A percentile compares a stretch with the other conserved stretches of the same genome.
Evolutionary conservation across 2,888 invertebrate genomes (phyloP).

Genomic region (Pandemis heparana): DNA sequence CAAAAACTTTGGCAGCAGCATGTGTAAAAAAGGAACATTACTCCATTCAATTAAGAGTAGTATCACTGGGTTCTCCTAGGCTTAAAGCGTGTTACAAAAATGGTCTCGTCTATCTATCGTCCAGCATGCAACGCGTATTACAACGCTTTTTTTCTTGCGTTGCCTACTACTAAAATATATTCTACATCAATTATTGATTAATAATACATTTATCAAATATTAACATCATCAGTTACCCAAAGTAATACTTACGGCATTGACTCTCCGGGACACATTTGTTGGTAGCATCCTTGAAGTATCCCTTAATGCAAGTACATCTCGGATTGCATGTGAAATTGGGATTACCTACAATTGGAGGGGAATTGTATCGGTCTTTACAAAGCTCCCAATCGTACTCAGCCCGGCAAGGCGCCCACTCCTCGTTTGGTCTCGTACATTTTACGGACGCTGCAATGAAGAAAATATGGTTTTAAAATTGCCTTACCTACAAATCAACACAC

Average conservation of each 20-base stretch:
- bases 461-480: not conserved
- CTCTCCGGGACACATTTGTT: constrained; percentile 20
- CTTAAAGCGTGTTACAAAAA: too few species aligned
- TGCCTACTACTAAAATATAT: too few species aligned
- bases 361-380: constrained; percentile 29
- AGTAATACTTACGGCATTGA: constrained; percentile 39
- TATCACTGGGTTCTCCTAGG: too few species aligned
- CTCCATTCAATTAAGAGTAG: too few species aligned
- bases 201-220: too few species aligned
- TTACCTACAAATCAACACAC: too few species aligned
- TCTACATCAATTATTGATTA: too few species aligned
- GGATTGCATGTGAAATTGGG: constrained; percentile 23
- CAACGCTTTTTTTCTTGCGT: too few species aligned
- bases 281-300: constrained; percentile 22
- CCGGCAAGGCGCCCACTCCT: constrained; percentile 27
- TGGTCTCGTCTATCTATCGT: too few species aligned
- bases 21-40: too few species aligned
- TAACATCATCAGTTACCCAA: not conserved
- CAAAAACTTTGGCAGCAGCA: too few species aligned
- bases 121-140: too few species aligned
- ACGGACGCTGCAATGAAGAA: constrained; percentile 28
- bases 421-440: constrained; percentile 37
- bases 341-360: constrained; percentile 21
- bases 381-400: constrained; percentile 16
- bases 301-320: constrained; percentile 30